A percentile compares a stretch with the other conserved stretches of the same genome.
These are phyloP conservation scores for Bombyx huttoni DNA, from an alignment of 2,888 invertebrate species.

Conservation along the genomic window DNA sequence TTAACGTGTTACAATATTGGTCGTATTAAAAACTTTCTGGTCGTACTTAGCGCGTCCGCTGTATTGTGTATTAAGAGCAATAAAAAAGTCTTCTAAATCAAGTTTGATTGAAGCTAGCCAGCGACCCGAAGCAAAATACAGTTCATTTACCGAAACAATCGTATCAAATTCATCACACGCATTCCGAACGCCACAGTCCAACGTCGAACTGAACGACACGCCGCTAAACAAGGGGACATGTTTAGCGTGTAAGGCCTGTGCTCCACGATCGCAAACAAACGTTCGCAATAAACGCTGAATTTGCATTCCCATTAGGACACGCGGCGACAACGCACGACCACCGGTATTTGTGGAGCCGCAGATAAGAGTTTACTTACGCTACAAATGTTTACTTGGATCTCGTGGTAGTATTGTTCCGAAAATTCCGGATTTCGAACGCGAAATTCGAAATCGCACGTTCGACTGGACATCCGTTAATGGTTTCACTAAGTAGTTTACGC, in stretches of 20 bases:
- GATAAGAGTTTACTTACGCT: slow-evolving; percentile 1
- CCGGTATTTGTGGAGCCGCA: slow-evolving; percentile 7
- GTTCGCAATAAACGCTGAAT: slow-evolving; percentile 12
- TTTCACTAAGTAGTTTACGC: neutral
- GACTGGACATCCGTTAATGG: neutral
- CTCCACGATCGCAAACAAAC: neutral
- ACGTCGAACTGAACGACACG: no score
- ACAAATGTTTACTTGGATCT: neutral
- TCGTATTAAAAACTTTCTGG: no score
- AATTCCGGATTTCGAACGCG: neutral
- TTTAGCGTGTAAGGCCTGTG: neutral
- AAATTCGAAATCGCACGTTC: neutral
- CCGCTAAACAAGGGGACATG: neutral
- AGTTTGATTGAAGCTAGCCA: no score
- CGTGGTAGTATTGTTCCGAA: neutral
- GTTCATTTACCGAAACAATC: no score
- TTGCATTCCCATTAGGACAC: slow-evolving; percentile 18
- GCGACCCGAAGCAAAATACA: no score
- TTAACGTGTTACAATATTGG: no score
- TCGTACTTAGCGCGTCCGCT: no score
- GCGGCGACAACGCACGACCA: slow-evolving; percentile 1
- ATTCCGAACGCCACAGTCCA: no score
- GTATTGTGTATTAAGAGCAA: no score
- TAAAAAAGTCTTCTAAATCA: no score
- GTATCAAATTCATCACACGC: no score